Evolutionary conservation across 2,113 vertebrate species (phyloP), one percentile per base, ranked within the genome.

Genomic region (Hippocampus barbouri): DNA sequence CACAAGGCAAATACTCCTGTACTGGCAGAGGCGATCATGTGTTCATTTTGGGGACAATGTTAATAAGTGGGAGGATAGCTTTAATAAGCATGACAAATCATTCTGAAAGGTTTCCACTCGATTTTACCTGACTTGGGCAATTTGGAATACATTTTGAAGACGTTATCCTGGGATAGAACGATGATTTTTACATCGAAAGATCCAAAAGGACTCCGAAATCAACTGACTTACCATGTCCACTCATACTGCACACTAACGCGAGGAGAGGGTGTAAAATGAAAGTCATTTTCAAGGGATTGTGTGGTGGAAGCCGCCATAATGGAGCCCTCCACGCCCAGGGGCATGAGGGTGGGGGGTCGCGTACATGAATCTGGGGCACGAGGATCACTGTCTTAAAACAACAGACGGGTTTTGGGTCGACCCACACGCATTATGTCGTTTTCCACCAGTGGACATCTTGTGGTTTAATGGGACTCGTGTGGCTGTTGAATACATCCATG

Each of bases 261-360:
- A 8, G 9, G 15, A 11, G 21, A 41, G 59, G 51, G 69, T 20
- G 57, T 16, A 40, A 75, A 72, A 76, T 78, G 45, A 62, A 74
- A 79, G 72, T 83, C 45, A 85, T 85, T 83, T 83, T 83, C 77
- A 87, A 80, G 53, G 79, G 81, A 84, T 86, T 75, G 70, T 10
- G 27, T 61, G 2, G 47, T 69, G 66, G 56, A 54, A 64, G 69
- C 23, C 62, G 51, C 71, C 63, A 20, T 40, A 3, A 64, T 61
- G 54, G 61, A 65, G 75, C 41, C 73, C 62, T 72, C 25, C 40
- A 69, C 70, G 73, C 84, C 0, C 68, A 74, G 77, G 77, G 75
- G 63, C 62, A 65, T n/a, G 0, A 69, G 45, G 74, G 54, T 69
- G 47, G 71, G 72, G 66, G 49, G 34, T 43, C 8, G 59, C 64